Evolutionary conservation across 2,888 invertebrate genomes (phyloP).

Genomic region (Fabriciana adippe): DNA sequence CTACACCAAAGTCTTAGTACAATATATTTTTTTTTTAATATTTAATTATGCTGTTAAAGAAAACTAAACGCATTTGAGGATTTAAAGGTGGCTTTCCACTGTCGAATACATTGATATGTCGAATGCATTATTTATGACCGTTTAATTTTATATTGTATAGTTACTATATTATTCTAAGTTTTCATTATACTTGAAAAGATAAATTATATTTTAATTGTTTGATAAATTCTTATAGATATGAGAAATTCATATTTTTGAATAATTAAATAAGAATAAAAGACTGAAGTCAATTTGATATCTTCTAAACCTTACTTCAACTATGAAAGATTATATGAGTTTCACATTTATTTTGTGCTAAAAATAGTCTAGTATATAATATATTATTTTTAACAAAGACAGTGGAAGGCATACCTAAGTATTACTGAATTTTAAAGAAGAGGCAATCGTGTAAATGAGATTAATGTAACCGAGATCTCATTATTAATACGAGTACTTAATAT

Average conservation of each 20-base stretch:
- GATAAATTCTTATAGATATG: background rate
- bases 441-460: slow-evolving; percentile 67
- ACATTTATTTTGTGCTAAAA: background rate
- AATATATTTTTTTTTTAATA: slow-evolving; percentile 25
- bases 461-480: slow-evolving; percentile 74
- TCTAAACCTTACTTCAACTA: too few relatives aligned
- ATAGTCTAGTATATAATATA: background rate
- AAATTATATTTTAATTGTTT: too few relatives aligned
- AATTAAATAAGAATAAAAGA: background rate
- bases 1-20: slow-evolving; percentile 32
- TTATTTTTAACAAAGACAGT: slow-evolving; percentile 7
- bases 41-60: slow-evolving; percentile 21
- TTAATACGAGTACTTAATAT: slow-evolving; percentile 40
- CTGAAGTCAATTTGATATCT: background rate
- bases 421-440: slow-evolving; percentile 11
- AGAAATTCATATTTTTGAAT: background rate
- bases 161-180: too few relatives aligned
- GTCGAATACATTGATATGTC: background rate
- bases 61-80: slow-evolving; percentile 4
- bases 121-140: background rate
- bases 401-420: slow-evolving; percentile 12
- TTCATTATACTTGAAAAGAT: too few relatives aligned
- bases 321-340: too few relatives aligned
- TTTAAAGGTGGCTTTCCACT: slow-evolving; percentile 24
- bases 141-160: too few relatives aligned